These are phyloP conservation scores for Stratiomys singularior DNA, from an alignment of 2,888 invertebrate genomes.

Conservation along the genomic window DNA sequence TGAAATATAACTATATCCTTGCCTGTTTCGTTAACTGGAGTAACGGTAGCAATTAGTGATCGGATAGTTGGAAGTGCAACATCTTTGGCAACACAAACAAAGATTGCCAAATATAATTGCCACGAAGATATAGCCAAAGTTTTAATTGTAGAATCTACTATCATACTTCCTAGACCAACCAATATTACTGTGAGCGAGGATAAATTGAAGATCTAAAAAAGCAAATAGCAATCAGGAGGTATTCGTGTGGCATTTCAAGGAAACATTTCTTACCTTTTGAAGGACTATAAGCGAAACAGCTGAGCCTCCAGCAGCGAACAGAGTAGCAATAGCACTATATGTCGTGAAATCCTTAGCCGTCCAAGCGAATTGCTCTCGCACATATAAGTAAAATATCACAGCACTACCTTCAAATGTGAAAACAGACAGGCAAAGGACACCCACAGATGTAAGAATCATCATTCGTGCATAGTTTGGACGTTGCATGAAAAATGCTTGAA, in stretches of 20 bases:
- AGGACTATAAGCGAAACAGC: conserved; percentile 70
- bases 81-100: conserved; percentile 21
- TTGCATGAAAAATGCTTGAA: conserved; percentile 48
- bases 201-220: background rate
- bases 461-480: conserved; percentile 47
- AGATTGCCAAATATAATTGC: conserved; percentile 55
- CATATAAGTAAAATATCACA: conserved; percentile 68
- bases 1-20: background rate
- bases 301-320: conserved; percentile 70
- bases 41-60: conserved; percentile 40
- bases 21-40: conserved; percentile 47
- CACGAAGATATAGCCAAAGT: conserved; percentile 43
- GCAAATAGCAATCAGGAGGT: too few species aligned
- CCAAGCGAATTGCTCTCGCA: conserved; percentile 63
- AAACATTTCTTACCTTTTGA: conserved; percentile 63
- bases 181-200: conserved; percentile 36
- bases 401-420: conserved; percentile 59
- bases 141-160: conserved; percentile 42
- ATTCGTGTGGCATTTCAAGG: too few species aligned
- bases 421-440: conserved; percentile 51
- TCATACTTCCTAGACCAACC: conserved; percentile 40
- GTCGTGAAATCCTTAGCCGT: conserved; percentile 61
- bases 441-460: conserved; percentile 46
- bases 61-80: conserved; percentile 38
- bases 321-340: conserved; percentile 66